Percentiles rank a stretch among this genome's conserved stretches.
Evolutionary conservation across 2,797 vertebrate genomes (phyloP).

Genomic region (Ficedula albicollis): DNA sequence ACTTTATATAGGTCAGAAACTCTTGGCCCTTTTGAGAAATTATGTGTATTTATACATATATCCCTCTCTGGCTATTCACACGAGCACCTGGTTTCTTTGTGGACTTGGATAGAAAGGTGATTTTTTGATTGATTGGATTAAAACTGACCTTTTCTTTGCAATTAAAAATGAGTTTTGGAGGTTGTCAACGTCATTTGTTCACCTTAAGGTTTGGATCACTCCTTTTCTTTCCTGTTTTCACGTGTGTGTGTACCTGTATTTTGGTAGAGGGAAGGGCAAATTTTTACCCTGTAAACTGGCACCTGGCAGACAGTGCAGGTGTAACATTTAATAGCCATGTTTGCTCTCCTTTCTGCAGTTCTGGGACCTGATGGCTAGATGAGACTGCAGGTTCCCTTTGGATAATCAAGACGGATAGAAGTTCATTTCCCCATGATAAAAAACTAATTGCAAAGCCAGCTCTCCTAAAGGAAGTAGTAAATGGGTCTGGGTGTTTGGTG

Average conservation of each 20-base stretch:
- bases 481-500: neutral
- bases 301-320: neutral
- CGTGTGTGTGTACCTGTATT: fast-evolving
- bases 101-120: neutral
- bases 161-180: neutral
- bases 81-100: neutral
- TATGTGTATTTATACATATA: fast-evolving
- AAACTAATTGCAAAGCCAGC: neutral
- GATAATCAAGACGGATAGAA: neutral
- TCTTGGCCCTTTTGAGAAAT: neutral
- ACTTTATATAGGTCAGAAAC: neutral
- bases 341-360: neutral
- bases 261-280: fast-evolving
- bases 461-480: neutral
- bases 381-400: neutral
- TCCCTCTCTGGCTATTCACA: neutral
- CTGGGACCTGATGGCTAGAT: neutral
- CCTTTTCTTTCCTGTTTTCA: neutral
- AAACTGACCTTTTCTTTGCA: neutral
- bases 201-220: neutral
- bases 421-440: neutral
- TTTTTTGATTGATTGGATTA: neutral
- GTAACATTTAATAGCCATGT: neutral
- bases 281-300: neutral
- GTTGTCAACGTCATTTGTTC: neutral